Base-by-base conservation (phyloP, 2,113 vertebrate species). In the Ivindomyrus marchei region DNA sequence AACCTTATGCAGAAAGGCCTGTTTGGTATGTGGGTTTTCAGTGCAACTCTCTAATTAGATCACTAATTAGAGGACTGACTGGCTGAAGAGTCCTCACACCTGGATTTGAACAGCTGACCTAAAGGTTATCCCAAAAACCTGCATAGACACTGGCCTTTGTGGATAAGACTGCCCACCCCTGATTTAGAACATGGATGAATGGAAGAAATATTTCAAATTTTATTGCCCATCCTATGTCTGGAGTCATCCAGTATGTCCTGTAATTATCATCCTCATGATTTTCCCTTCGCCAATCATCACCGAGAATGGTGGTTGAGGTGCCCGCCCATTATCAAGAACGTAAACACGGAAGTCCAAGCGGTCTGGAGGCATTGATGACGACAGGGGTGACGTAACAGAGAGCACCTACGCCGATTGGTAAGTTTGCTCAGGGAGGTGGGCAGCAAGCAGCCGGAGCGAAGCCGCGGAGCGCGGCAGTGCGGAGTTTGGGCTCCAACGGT, bases 301-400 rank as follows among this genome's bases (percentile, higher is more conserved):
- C 39, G 31, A 89, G 46, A 39, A 89, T 27, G 88, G 70, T 39
- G 66, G 70, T 24, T 85, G n/a, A 47, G 27, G 49, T 80, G 46
- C 19, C 13, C 70, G 47, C 47, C 47, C 24, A n/a, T 27, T 39
- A 46, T 52, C 46, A 39, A 27, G 27, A 89, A 53, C 46, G 70
- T 89, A 89, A 89, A 89, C 80, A 85, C 77, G 77, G 89, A 89
- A 89, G 49, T 10, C 49, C 50, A 86, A 50, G 24, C 9, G 36
- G 1, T 19, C 74, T 80, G 27, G 70, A 5, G 3, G 70, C 5
- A 39, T 39, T 46, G 7, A 47, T 85, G 83, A 85, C 74, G 24
- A 85, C 3, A 4, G 24, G 17, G 45, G 19, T 45, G 27, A 50
- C 70, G 17, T 27, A 52, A 27, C n/a, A 24, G 10, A 24, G 1